These are phyloP conservation scores for Todiramphus chloris DNA, from an alignment of 2,113 vertebrate species.

Conservation along the genomic window DNA sequence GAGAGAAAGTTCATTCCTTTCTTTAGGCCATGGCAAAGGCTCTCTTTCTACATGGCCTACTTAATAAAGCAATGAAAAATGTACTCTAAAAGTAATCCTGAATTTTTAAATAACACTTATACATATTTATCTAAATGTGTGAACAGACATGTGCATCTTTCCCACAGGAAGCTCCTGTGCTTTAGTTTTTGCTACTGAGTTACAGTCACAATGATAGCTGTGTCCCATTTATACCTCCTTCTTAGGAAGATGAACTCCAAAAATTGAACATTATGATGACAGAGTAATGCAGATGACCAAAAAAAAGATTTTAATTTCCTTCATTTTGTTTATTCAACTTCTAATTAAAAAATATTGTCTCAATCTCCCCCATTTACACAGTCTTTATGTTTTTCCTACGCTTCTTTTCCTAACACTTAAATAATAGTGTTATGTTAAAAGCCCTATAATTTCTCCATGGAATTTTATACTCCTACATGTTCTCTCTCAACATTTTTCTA, in stretches of 20 bases:
- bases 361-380: not conserved
- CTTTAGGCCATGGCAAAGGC: not conserved
- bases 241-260: not conserved
- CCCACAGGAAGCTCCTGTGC: accelerated
- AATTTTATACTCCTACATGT: not conserved
- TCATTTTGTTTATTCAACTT: not conserved
- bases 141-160: not conserved
- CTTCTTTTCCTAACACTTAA: not conserved
- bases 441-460: not conserved
- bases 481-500: not conserved
- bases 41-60: not conserved
- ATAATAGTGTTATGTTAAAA: not conserved
- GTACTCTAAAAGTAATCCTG: not conserved
- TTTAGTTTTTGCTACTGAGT: not conserved
- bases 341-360: not conserved
- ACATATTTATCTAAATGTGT: not conserved
- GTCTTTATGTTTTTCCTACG: not conserved
- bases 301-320: not conserved
- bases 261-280: not conserved
- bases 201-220: not conserved
- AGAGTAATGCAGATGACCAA: not conserved
- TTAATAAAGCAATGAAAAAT: not conserved
- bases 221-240: not conserved
- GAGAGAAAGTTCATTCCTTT: not conserved
- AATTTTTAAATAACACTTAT: not conserved